Conservation (phyloP, 2,888 invertebrate genomes). For the Platypus cylindrus region DNA sequence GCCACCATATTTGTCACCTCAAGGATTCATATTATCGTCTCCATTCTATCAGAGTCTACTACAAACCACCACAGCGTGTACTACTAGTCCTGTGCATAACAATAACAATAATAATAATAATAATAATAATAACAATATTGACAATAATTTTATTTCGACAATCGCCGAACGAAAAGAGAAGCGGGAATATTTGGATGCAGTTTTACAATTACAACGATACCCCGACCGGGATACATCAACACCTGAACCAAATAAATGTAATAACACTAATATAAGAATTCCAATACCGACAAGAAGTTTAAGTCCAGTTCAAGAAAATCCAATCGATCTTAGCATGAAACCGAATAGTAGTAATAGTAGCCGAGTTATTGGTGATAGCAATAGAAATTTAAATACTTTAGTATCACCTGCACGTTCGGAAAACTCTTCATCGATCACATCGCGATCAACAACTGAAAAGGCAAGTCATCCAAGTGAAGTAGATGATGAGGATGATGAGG, state of each 20-base stretch:
- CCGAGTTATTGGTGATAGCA: too few species aligned
- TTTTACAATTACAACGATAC: slow-evolving; percentile 56
- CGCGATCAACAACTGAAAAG: slow-evolving; percentile 21
- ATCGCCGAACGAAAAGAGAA: slow-evolving; percentile 36
- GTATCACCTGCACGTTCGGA: slow-evolving; percentile 31
- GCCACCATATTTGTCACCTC: slow-evolving; percentile 44
- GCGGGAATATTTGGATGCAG: slow-evolving; percentile 61
- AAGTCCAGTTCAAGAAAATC: slow-evolving; percentile 52
- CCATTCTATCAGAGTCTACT: slow-evolving; percentile 33
- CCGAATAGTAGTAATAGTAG: slow-evolving; percentile 42
- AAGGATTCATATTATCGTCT: slow-evolving; percentile 45
- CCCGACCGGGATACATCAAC: slow-evolving; percentile 28
- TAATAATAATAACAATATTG: slow-evolving; percentile 48
- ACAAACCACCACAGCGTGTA: too few species aligned
- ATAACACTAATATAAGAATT: slow-evolving; percentile 28
- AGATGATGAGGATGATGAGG: slow-evolving; percentile 34
- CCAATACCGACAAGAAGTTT: slow-evolving; percentile 20
- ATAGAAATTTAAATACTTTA: too few species aligned
- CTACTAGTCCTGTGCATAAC: slow-evolving; percentile 18
- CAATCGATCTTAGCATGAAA: slow-evolving; percentile 70
- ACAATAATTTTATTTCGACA: slow-evolving; percentile 36
- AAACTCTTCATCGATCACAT: slow-evolving; percentile 24
- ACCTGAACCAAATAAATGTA: slow-evolving; percentile 27
- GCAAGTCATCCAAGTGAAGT: slow-evolving; percentile 37
- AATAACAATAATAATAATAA: slow-evolving; percentile 32